phyloP scores from a whole-genome alignment of 2,888 invertebrate genomes.

The Pyrrhosoma nymphula region DNA sequence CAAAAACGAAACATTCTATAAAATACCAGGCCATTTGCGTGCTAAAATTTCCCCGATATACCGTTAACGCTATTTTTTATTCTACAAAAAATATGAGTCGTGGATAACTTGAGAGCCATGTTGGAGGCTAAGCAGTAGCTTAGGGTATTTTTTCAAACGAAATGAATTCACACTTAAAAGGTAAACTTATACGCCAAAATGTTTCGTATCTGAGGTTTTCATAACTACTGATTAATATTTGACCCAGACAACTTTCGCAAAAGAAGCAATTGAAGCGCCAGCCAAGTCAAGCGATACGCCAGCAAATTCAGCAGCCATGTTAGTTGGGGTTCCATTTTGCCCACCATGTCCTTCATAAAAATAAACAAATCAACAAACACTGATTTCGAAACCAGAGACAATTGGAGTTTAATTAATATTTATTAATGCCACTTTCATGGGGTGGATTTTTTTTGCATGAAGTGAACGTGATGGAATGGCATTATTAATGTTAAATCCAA shows the following conservation, averaged over 20 bases:
- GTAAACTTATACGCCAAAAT: too few species aligned
- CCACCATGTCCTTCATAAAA: neutral
- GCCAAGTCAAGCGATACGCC: neutral
- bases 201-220: too few species aligned
- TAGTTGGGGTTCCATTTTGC: neutral
- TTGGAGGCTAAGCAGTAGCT: too few species aligned
- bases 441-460: neutral
- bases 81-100: too few species aligned
- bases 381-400: neutral
- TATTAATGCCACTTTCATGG: neutral
- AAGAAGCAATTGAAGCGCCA: neutral
- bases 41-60: too few species aligned
- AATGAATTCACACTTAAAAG: too few species aligned
- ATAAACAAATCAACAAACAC: neutral
- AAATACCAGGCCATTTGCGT: too few species aligned
- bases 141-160: too few species aligned
- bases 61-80: too few species aligned
- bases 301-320: neutral
- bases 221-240: too few species aligned
- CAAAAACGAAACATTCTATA: too few species aligned
- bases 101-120: too few species aligned
- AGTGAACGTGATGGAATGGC: neutral
- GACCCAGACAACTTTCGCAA: neutral
- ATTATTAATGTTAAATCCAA: neutral
- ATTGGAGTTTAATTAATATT: neutral